phyloP scores from a whole-genome alignment of 2,797 vertebrate species.

The Columba guinea region DNA sequence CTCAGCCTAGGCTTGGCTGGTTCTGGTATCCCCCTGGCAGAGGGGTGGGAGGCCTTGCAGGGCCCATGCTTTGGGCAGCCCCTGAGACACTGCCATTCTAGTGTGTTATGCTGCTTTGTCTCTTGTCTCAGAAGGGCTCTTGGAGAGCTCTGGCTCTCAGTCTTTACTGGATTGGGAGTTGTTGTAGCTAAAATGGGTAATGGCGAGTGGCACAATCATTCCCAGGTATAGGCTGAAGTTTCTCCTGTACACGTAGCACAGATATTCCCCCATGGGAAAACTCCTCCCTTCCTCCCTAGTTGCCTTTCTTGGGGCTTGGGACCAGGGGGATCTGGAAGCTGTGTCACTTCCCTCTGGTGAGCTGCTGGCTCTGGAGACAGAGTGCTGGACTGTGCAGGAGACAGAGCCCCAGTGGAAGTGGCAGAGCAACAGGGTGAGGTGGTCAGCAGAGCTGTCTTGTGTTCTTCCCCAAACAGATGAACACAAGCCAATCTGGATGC shows the following conservation, averaged over 20 bases:
- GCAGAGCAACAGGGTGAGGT: not conserved
- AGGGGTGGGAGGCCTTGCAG: not conserved
- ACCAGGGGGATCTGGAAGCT: not conserved
- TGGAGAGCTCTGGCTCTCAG: not conserved
- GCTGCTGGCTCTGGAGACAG: not conserved
- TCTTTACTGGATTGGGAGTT: not conserved
- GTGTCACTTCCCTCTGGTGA: not conserved
- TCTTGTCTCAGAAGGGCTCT: not conserved
- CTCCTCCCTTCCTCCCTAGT: not conserved
- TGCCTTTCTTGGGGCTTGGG: not conserved
- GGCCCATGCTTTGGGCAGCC: not conserved
- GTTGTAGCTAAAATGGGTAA: not conserved
- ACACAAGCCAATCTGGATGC: constrained; percentile 99
- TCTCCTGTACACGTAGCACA: not conserved
- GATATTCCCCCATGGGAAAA: not conserved
- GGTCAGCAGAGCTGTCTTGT: not conserved
- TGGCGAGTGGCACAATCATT: not conserved
- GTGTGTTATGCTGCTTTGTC: not conserved
- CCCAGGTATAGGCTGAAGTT: not conserved
- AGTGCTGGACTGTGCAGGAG: not conserved
- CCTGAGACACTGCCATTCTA: not conserved
- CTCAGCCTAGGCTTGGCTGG: not conserved
- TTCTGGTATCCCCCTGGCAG: not conserved
- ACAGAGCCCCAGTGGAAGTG: not conserved
- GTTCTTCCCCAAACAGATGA: constrained; percentile 80